phyloP scores from a whole-genome alignment of 2,113 vertebrate genomes.

The Ictidomys tridecemlineatus region DNA sequence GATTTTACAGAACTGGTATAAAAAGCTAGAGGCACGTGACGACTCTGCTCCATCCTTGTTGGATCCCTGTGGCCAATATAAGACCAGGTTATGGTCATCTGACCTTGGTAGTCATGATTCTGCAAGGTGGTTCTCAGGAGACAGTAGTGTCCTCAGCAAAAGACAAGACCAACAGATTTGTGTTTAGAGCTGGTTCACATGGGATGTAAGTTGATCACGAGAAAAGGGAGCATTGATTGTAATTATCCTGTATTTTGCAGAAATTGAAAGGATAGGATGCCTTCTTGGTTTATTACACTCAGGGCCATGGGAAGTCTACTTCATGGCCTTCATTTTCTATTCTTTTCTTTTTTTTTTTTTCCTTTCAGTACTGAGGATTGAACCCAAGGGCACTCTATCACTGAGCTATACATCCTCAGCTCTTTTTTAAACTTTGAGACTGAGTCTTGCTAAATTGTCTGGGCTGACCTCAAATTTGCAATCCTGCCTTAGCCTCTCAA shows the following conservation, averaged over 20 bases:
- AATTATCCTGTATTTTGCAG: not conserved
- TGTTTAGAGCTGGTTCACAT: not conserved
- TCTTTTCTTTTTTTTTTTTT: not conserved
- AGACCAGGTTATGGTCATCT: not conserved
- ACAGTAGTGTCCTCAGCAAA: not conserved
- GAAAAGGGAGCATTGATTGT: conserved; percentile 21
- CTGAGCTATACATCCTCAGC: too few relatives aligned
- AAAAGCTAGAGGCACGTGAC: not conserved
- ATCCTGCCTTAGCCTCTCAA: not conserved
- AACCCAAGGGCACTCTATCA: not conserved
- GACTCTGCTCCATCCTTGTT: not conserved
- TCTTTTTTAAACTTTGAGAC: not conserved
- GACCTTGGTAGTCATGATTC: not conserved
- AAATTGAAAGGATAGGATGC: not conserved
- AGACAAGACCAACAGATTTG: not conserved
- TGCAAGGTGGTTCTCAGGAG: not conserved
- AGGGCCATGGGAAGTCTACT: not conserved
- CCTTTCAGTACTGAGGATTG: not conserved
- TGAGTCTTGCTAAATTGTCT: not conserved
- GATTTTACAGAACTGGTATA: not conserved
- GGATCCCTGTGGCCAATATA: not conserved
- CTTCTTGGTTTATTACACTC: not conserved
- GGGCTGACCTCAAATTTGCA: not conserved
- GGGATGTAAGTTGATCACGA: not conserved
- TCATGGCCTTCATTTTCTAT: not conserved